Evolutionary conservation across 2,113 vertebrate genomes (phyloP), one percentile per base, ranked within the genome.

Genomic region (Boulengeromyrus knoepffleri): DNA sequence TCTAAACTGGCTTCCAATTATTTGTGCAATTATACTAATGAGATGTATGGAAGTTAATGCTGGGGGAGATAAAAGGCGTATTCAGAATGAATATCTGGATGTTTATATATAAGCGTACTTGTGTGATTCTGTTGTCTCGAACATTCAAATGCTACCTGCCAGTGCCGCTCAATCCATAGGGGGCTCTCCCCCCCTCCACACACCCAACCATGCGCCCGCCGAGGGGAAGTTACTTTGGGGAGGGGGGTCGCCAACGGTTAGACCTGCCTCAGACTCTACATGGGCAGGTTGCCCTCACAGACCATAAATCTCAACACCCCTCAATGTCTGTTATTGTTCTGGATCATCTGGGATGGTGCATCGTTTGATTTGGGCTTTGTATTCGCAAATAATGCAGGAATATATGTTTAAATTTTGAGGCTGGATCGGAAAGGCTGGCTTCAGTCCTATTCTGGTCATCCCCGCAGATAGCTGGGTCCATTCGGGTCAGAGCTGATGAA

Each of bases 401-500:
- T 80, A 17, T 39, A 80, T 39, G n/a, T 42, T 80, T 80, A 13
- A 15, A 80, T 80, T 80, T 8, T 2, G 74, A 80, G 36, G 74
- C 36, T 80, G 74, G 15, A n/a, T 47, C 2, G 21, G 15, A 47
- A 10, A 46, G 83, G 24, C 83, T 42, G 21, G 9, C 83, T 84
- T 84, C 80, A 84, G 6, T 39, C 17, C 42, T 47, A 45, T 47
- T 47, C 31, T 31, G 27, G 50, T 53, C 50, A 8, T 15, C n/a
- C 47, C 47, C 1, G 49, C 85, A 87, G 47, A 39, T 3, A 42
- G 50, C 12, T 36, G 27, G 85, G 85, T 53, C 49, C 27, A 27
- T 36, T 52, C 50, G 49, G 52, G 56, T 62, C 36, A 31, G 47
- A 31, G 49, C 85, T 87, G 88, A 90, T 92, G 91, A 88, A 90